Base-by-base conservation (phyloP, 2,888 invertebrate species). In the Diploptera punctata region DNA sequence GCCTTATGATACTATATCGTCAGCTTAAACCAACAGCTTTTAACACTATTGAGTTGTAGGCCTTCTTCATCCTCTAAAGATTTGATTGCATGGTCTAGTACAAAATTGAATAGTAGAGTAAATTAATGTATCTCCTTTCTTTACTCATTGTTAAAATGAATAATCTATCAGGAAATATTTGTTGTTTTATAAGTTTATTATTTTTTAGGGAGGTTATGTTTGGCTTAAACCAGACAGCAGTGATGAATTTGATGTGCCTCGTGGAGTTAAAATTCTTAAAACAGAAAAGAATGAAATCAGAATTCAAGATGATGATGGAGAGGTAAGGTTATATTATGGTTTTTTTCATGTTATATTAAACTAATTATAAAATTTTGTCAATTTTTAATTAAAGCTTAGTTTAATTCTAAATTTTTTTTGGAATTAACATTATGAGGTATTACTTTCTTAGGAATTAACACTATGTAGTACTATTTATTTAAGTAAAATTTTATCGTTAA, bases 301-400 rank as follows among this genome's bases (percentile, higher is more conserved):
- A 81, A 90, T 97, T 13, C 84, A 88, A 77, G 94, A 96, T 82
- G 97, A 97, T 81, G 92, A 94, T 79, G 94, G 92, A 18, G 90
- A 91, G 79, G 93, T 95, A 79, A 86, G 85, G 72, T 24, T 52
- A 69, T 31, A 18, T 70, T 86, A 86, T 77, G 86, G n/a, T n/a
- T 89, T 29, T 26, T 33, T 33, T 33, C 33, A 5, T 33, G 33
- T 33, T 33, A n/a, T n/a, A 1, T 18, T 47, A 18, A 18, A 2
- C 47, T 47, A 47, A 18, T 47, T 47, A 18, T 18, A 7, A 47
- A 47, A 47, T 18, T 24, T 26, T 16, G 13, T 7, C n/a, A 18
- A 4, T 18, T 33, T 18, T 68, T 18, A 10, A 29, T 9, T 43
- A 67, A 19, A 24, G 38, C 21, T 24, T 62, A 33, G 21, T n/a